A percentile compares a stretch with the other conserved stretches of the same genome.
These are phyloP conservation scores for Ptilodon capucinus DNA, from an alignment of 2,888 invertebrate species.

Conservation along the genomic window DNA sequence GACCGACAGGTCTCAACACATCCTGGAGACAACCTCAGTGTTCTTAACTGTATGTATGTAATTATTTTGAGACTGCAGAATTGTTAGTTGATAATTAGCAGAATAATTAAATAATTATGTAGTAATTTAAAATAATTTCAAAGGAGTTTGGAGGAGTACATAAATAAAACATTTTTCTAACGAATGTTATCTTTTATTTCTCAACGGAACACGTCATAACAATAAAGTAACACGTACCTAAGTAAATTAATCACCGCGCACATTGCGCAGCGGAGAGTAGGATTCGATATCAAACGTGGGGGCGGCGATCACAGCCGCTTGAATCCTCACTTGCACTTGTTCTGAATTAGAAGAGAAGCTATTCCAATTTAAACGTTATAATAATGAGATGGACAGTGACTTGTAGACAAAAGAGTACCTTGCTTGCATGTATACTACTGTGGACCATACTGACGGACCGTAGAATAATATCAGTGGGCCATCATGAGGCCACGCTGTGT, in stretches of 20 bases:
- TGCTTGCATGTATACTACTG: too few relatives aligned
- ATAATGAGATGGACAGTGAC: too few relatives aligned
- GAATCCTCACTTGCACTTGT: constrained; percentile 63
- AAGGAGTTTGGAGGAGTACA: constrained; percentile 76
- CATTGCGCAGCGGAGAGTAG: constrained; percentile 51
- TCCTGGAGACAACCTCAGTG: constrained; percentile 70
- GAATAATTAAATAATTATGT: constrained; percentile 69
- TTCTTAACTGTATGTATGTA: constrained; percentile 71
- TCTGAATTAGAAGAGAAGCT: constrained; percentile 49
- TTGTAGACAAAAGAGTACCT: too few relatives aligned
- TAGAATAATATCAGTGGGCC: too few relatives aligned
- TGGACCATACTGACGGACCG: too few relatives aligned
- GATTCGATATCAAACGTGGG: constrained; percentile 61
- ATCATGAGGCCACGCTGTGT: too few relatives aligned
- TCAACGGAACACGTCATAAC: background rate
- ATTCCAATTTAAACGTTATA: too few relatives aligned
- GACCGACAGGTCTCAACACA: constrained; percentile 51
- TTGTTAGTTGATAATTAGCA: constrained; percentile 79
- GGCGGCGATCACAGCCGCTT: constrained; percentile 66
- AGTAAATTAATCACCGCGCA: constrained; percentile 45
- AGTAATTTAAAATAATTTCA: constrained; percentile 68
- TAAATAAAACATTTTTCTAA: constrained; percentile 76
- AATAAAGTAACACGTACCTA: background rate
- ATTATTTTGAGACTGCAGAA: constrained; percentile 80
- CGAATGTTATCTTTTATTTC: constrained; percentile 50